Conservation (phyloP, 2,888 invertebrate genomes). For the Ormyrus rosae region DNA sequence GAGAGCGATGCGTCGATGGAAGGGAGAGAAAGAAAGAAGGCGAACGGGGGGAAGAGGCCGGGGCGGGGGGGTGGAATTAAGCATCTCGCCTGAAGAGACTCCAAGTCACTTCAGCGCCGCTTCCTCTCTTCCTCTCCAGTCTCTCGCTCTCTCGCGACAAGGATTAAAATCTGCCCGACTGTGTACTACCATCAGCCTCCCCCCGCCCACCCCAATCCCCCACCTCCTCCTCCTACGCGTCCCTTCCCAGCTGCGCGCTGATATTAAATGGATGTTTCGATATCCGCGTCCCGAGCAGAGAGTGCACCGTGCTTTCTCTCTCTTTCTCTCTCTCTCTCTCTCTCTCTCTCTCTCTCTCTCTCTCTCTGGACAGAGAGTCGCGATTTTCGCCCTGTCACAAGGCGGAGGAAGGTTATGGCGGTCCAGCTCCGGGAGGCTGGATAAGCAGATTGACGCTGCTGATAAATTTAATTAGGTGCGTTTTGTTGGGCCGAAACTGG, state of each 20-base stretch:
- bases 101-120: slow-evolving; percentile 73
- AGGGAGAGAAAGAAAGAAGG: slow-evolving; percentile 34
- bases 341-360: too few species aligned
- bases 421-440: not conserved
- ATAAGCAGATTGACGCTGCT: slow-evolving; percentile 31
- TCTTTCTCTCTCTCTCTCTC: too few species aligned
- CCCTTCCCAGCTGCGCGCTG: slow-evolving; percentile 25
- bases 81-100: slow-evolving; percentile 75
- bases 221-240: not conserved
- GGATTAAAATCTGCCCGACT: slow-evolving; percentile 74
- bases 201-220: slow-evolving; percentile 58
- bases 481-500: slow-evolving; percentile 17
- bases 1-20: slow-evolving; percentile 5
- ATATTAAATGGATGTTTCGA: slow-evolving; percentile 72
- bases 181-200: slow-evolving; percentile 60
- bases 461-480: slow-evolving; percentile 49
- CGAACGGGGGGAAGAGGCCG: slow-evolving; percentile 55
- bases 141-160: slow-evolving; percentile 66
- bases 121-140: slow-evolving; percentile 60
- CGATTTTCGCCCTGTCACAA: slow-evolving; percentile 29
- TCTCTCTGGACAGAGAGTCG: too few species aligned
- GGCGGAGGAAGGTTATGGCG: not conserved
- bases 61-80: slow-evolving; percentile 70
- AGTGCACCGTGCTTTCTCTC: not conserved
- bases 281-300: slow-evolving; percentile 60